Conservation (phyloP, 2,797 vertebrate species). For the Acanthurus tractus region DNA sequence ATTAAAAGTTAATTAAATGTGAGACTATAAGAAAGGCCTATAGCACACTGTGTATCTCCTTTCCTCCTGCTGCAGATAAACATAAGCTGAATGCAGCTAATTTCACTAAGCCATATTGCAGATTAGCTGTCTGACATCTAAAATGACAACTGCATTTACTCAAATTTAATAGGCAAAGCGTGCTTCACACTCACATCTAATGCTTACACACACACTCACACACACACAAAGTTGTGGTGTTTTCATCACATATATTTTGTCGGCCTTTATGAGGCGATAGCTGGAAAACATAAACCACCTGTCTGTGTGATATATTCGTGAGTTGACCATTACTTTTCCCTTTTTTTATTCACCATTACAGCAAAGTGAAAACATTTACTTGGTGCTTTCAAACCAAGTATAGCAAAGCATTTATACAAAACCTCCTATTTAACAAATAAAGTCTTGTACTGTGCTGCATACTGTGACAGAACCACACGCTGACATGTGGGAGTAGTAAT, state of each 20-base stretch:
- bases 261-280: constrained; percentile 7
- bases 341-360: too few relatives aligned
- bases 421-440: background rate
- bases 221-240: too few relatives aligned
- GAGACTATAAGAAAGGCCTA: background rate
- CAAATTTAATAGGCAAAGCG: constrained; percentile 34
- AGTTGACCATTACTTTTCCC: background rate
- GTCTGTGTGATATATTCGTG: constrained; percentile 4
- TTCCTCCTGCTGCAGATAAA: background rate
- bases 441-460: background rate
- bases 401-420: background rate
- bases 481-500: too few relatives aligned
- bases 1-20: background rate
- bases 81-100: constrained; percentile 5
- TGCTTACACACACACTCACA: too few relatives aligned
- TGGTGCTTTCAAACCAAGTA: background rate
- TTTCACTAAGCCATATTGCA: constrained; percentile 5
- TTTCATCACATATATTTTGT: background rate
- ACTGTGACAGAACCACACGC: background rate
- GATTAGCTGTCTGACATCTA: constrained; percentile 55
- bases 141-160: constrained; percentile 38
- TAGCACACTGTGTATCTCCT: background rate
- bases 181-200: constrained; percentile 2
- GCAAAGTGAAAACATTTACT: background rate
- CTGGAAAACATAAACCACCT: background rate